Evolutionary conservation across 2,888 invertebrate species (phyloP), one percentile per base, ranked within the genome.

Genomic region (Platynereis dumerilii): DNA sequence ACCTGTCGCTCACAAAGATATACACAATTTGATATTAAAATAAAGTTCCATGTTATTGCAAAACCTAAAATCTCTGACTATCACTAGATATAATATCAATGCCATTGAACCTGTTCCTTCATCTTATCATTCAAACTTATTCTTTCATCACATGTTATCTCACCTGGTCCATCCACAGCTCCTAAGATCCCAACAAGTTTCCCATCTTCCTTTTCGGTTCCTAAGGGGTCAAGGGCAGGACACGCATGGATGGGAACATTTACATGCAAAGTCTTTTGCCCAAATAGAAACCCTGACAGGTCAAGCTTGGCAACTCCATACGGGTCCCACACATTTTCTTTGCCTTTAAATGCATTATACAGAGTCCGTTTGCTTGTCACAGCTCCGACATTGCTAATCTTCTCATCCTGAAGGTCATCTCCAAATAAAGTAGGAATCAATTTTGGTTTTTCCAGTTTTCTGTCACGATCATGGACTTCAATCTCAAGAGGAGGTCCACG

Each of bases 371-470:
- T 69, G 54, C 82, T 79, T 52, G 81, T 74, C 2, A 83, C 81
- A 52, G 79, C 78, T 53, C 81, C 82, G 39, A 83, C 81, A 72
- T 80, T 82, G 70, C 80, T 80, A 61, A 84, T 83, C 61, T 80
- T 82, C 63, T 84, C 81, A 74, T 84, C 84, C 58, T 82, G 81
- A 2, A 79, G 64, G 65, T 83, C 83, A 69, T 82, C 82, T 1
- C 84, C 83, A 72, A 84, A 84, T 58, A 84, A 67, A 15, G 79
- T 72, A 2, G 80, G 75, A 66, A 76, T 77, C 39, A 79, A 64
- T 61, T 74, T 75, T 28, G 73, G 71, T 39, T 77, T 76, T 60
- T 78, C 78, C 17, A 72, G 70, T 52, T 76, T 76, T 22, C 82
- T 65, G 70, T 84, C 83, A 29, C 83, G 71, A 68, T 84, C 84